Base-by-base conservation (phyloP, 1,140 invertebrate genomes). In the Drosophila nikananu region DNA sequence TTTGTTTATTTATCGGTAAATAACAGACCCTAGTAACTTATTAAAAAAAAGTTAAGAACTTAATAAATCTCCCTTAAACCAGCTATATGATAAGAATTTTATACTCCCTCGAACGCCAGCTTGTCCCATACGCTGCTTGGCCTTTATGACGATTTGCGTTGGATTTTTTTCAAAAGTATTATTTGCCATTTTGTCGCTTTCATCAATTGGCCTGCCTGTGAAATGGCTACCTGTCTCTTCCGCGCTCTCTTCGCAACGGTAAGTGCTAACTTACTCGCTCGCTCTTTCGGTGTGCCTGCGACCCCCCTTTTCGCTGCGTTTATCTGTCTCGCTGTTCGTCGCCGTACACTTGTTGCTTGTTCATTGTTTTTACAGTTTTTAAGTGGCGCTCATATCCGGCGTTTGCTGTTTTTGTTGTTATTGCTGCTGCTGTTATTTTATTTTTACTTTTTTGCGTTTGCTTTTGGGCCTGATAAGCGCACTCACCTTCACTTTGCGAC, bases 351-450 rank as follows among this genome's bases (percentile, higher is more conserved):
- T 89, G 81, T 84, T 89, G 81, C 81, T 73, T 86, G 39, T 63
- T 81, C 80, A 75, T 87, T 86, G 86, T 90, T 90, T 89, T 89
- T 90, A 90, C 84, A 81, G 81, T 89, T 89, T 83, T 83, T 86
- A 90, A 89, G 84, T 89, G 86, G 86, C 84, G 84, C 81, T 90
- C 84, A 89, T 89, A 89, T 89, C 86, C 81, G 84, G 84, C 84
- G 81, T 83, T 87, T 67, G 80, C 71, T 81, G 78, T 83, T 81
- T 83, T 81, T 70, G 80, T 77, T 70, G 48, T 48, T 62, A 51
- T 77, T 55, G 51, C 44, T 76, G 63, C 30, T 66, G 52, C 30
- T 19, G 37, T 19, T 44, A 30, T 60, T 58, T 78, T 66, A 30
- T 75, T 67, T 64, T 66, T 72, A 46, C 23, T 66, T 51, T 67